Evolutionary conservation across 2,113 vertebrate genomes (phyloP).

Genomic region (Chelonoidis abingdonii): DNA sequence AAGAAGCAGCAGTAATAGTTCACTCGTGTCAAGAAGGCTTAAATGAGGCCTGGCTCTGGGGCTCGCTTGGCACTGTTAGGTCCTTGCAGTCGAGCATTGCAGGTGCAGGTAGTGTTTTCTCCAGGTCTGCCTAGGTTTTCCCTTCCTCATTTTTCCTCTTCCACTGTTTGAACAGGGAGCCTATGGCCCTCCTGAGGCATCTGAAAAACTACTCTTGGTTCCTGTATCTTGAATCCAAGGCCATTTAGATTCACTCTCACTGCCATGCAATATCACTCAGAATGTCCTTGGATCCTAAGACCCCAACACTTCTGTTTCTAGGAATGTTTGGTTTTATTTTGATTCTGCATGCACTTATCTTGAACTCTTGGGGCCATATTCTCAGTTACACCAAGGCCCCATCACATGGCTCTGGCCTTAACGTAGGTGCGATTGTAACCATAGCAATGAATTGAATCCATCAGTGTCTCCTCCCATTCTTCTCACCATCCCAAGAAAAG

Average conservation of each 20-base stretch:
- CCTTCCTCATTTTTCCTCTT: not conserved
- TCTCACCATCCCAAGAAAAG: not conserved
- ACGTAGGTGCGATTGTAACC: not conserved
- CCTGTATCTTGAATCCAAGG: not conserved
- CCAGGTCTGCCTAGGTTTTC: not conserved
- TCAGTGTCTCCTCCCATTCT: not conserved
- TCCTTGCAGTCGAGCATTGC: not conserved
- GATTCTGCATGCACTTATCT: not conserved
- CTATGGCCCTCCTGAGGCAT: not conserved
- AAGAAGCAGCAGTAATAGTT: not conserved
- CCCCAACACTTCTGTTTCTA: not conserved
- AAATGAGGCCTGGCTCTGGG: not conserved
- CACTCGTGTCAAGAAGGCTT: not conserved
- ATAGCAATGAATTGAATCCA: not conserved
- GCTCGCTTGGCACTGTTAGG: not conserved
- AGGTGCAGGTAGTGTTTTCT: not conserved
- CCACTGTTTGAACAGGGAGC: not conserved
- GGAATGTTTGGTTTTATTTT: not conserved
- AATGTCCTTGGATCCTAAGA: not conserved
- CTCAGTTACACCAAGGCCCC: not conserved
- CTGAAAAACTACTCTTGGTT: not conserved
- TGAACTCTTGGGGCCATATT: not conserved
- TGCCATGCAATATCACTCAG: not conserved
- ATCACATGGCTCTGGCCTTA: not conserved
- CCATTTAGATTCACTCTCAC: too few species aligned